These are phyloP conservation scores for Rattus norvegicus DNA, from an alignment of 2,113 vertebrate species.

Conservation along the genomic window GRCr8 NC_086023.1:61421501-61422000, in stretches of 20 bases:
- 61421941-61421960: neutral
- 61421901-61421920: neutral
- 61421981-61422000: neutral
- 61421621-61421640: neutral
- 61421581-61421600: neutral
- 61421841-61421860: neutral
- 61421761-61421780: neutral
- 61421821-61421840: slow-evolving; percentile 20
- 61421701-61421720: slow-evolving; percentile 55
- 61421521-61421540: neutral
- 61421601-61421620: neutral
- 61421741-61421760: slow-evolving; percentile 51
- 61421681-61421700: neutral
- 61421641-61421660: neutral
- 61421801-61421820: slow-evolving; percentile 29
- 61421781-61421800: slow-evolving; percentile 10
- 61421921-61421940: slow-evolving; percentile 52
- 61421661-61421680: neutral
- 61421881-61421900: neutral
- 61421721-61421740: slow-evolving; percentile 22
- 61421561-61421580: neutral
- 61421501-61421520: neutral
- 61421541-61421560: neutral
- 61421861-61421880: neutral
- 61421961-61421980: neutral